These are phyloP conservation scores for Thalpophila matura DNA, from an alignment of 2,888 invertebrate genomes.

Conservation along the genomic window DNA sequence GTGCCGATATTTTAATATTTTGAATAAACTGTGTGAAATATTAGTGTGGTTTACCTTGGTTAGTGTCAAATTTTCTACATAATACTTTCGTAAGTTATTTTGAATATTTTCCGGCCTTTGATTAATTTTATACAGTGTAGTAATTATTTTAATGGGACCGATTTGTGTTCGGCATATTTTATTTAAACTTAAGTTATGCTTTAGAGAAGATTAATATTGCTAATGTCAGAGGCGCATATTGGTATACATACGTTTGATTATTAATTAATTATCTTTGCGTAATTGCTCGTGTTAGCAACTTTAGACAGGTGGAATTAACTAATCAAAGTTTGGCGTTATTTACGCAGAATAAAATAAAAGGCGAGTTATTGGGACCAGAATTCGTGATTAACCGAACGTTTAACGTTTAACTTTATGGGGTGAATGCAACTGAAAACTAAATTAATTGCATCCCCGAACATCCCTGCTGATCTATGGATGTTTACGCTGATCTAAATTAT, in stretches of 20 bases:
- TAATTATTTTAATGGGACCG: conserved; percentile 49
- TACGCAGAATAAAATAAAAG: background rate
- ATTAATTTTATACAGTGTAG: conserved; percentile 30
- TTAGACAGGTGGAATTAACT: background rate
- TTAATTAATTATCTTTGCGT: conserved; percentile 31
- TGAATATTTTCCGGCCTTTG: conserved; percentile 17
- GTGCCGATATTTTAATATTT: conserved; percentile 38
- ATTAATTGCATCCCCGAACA: conserved; percentile 45
- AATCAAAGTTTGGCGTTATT: background rate
- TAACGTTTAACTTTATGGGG: conserved; percentile 41
- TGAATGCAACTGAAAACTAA: conserved; percentile 37
- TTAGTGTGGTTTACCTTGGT: conserved; percentile 63
- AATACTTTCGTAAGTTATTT: conserved; percentile 54
- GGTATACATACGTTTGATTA: conserved; percentile 9
- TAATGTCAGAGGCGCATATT: conserved; percentile 3
- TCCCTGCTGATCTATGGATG: conserved; percentile 26
- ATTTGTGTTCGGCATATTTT: conserved; percentile 35
- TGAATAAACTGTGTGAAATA: conserved; percentile 55
- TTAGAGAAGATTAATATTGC: conserved; percentile 27
- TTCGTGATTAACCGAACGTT: conserved; percentile 13
- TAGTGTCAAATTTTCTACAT: conserved; percentile 50
- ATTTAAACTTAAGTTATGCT: conserved; percentile 12
- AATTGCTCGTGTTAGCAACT: conserved; percentile 7
- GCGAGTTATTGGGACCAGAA: background rate
- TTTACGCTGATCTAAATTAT: conserved; percentile 28